Conservation (phyloP, 2,113 vertebrate species). For the Ovis canadensis region DNA sequence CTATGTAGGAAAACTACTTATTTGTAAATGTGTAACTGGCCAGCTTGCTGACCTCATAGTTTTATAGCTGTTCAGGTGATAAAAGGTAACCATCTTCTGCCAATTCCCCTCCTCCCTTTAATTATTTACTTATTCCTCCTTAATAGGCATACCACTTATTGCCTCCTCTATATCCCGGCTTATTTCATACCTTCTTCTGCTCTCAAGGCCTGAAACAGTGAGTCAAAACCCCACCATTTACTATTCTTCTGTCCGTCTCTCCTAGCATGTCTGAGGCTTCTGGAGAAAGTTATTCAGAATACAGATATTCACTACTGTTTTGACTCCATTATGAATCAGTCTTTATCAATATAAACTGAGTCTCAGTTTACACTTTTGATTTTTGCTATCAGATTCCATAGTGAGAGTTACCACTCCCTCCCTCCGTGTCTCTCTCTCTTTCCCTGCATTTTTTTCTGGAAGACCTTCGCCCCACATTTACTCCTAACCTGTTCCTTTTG, state of each 20-base stretch:
- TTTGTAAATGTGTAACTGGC: not conserved
- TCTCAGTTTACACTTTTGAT: not conserved
- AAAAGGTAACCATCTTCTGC: not conserved
- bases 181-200: not conserved
- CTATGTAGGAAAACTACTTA: not conserved
- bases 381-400: not conserved
- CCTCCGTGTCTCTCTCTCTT: not conserved
- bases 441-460: not conserved
- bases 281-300: not conserved
- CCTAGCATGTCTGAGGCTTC: not conserved
- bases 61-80: not conserved
- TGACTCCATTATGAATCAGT: not conserved
- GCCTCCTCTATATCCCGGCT: not conserved
- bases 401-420: not conserved
- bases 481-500: not conserved
- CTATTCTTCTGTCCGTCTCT: not conserved
- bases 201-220: not conserved
- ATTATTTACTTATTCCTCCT: not conserved
- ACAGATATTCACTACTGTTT: no score
- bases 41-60: not conserved
- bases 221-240: not conserved
- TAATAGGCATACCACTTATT: not conserved
- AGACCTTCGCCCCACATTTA: not conserved
- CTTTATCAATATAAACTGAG: not conserved
- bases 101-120: not conserved